Conservation (phyloP, 2,888 invertebrate genomes). For the Melinaea marsaeus region DNA sequence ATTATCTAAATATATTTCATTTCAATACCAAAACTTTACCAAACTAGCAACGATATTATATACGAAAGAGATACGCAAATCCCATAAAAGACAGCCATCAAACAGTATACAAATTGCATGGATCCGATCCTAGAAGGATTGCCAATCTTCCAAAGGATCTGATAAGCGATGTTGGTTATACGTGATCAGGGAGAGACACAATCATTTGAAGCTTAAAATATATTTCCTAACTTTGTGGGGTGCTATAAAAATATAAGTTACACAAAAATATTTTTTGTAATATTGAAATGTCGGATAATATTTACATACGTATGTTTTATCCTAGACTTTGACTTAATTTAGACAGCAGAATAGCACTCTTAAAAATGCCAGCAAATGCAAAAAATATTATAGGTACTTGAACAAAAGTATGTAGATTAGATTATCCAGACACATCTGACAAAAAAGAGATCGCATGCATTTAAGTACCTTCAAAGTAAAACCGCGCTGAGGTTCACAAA, state of each 20-base stretch:
- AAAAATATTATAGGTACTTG: slow-evolving; percentile 6
- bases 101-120: slow-evolving; percentile 24
- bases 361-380: neutral
- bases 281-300: no score
- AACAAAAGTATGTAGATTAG: slow-evolving; percentile 14
- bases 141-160: slow-evolving; percentile 24
- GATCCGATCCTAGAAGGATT: slow-evolving; percentile 23
- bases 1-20: no score
- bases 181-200: slow-evolving; percentile 23
- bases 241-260: no score
- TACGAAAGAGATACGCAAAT: slow-evolving; percentile 12
- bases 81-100: slow-evolving; percentile 18
- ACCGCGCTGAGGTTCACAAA: slow-evolving; percentile 3
- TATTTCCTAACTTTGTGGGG: no score
- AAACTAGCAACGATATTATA: neutral
- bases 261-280: no score
- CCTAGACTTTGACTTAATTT: neutral
- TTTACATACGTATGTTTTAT: neutral
- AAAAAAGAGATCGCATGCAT: slow-evolving; percentile 27
- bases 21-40: neutral
- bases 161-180: slow-evolving; percentile 25
- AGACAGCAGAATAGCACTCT: neutral
- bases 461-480: slow-evolving; percentile 17
- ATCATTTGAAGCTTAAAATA: slow-evolving; percentile 10
- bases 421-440: slow-evolving; percentile 10